Evolutionary conservation across 2,888 invertebrate genomes (phyloP).

Genomic region (Calliphora vomitoria): DNA sequence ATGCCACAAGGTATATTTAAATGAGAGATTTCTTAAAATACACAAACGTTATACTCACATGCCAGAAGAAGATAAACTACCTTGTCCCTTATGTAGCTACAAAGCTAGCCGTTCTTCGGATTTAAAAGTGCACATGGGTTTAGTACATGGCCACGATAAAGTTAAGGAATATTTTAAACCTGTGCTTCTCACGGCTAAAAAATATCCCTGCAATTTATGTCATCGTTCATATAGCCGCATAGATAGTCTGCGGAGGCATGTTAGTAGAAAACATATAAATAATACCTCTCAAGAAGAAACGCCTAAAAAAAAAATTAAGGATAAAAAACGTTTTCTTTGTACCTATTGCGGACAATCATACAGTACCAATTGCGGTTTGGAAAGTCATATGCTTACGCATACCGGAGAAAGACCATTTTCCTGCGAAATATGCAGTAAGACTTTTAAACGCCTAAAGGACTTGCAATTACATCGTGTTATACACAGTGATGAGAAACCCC

Average conservation of each 20-base stretch:
- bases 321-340: conserved; percentile 59
- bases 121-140: conserved; percentile 63
- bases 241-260: conserved; percentile 60
- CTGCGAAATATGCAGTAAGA: conserved; percentile 80
- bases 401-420: conserved; percentile 85
- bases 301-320: conserved; percentile 27
- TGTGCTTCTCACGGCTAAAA: conserved; percentile 30
- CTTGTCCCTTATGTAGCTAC: conserved; percentile 65
- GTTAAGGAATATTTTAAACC: conserved; percentile 59
- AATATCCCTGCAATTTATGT: conserved; percentile 57
- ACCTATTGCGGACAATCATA: conserved; percentile 65
- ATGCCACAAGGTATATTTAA: conserved; percentile 64
- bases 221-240: conserved; percentile 50
- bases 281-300: conserved; percentile 36
- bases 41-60: conserved; percentile 68
- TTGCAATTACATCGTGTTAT: conserved; percentile 88
- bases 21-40: conserved; percentile 56
- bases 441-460: conserved; percentile 87
- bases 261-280: conserved; percentile 56
- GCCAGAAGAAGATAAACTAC: conserved; percentile 66
- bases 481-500: conserved; percentile 78
- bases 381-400: conserved; percentile 84
- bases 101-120: conserved; percentile 59
- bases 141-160: conserved; percentile 62
- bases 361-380: conserved; percentile 51